These are phyloP conservation scores for Portevinia maculata DNA, from an alignment of 2,888 invertebrate species.

Conservation along the genomic window DNA sequence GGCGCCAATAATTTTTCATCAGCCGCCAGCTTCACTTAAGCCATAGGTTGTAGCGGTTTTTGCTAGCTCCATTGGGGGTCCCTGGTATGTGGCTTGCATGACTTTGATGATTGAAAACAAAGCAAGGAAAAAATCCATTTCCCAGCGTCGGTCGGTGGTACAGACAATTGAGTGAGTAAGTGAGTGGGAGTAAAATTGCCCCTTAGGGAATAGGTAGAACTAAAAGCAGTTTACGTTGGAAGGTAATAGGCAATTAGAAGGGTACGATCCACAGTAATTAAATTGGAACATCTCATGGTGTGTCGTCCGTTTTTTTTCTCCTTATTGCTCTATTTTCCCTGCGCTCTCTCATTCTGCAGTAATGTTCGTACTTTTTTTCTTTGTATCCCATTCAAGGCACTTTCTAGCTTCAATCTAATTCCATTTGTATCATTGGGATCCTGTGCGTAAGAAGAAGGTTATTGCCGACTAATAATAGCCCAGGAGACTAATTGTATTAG, in stretches of 20 bases:
- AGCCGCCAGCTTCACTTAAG: constrained; percentile 17
- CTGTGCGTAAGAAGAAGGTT: constrained; percentile 59
- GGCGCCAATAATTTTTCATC: constrained; percentile 67
- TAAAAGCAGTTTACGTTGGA: constrained; percentile 74
- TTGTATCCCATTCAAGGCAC: constrained; percentile 43
- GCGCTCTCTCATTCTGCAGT: too few relatives aligned
- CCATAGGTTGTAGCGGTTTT: constrained; percentile 35
- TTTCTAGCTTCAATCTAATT: constrained; percentile 66
- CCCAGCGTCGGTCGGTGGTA: constrained; percentile 36
- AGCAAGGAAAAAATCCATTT: constrained; percentile 50
- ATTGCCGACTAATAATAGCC: constrained; percentile 70
- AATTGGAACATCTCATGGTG: constrained; percentile 80
- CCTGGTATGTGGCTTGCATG: constrained; percentile 51
- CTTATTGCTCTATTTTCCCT: constrained; percentile 3
- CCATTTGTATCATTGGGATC: constrained; percentile 48
- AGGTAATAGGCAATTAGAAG: constrained; percentile 82
- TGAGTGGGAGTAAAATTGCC: constrained; percentile 50
- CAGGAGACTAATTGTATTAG: constrained; percentile 69
- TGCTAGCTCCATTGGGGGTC: constrained; percentile 43
- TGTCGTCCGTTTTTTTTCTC: constrained; percentile 58
- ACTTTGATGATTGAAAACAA: constrained; percentile 57
- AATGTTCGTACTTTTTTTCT: constrained; percentile 50
- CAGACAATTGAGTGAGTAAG: constrained; percentile 51
- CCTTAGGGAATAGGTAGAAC: constrained; percentile 70
- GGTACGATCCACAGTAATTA: constrained; percentile 82